Evolutionary conservation across 1,140 invertebrate species (phyloP), one percentile per base, ranked within the genome.

Genomic region (Penaeus chinensis): DNA sequence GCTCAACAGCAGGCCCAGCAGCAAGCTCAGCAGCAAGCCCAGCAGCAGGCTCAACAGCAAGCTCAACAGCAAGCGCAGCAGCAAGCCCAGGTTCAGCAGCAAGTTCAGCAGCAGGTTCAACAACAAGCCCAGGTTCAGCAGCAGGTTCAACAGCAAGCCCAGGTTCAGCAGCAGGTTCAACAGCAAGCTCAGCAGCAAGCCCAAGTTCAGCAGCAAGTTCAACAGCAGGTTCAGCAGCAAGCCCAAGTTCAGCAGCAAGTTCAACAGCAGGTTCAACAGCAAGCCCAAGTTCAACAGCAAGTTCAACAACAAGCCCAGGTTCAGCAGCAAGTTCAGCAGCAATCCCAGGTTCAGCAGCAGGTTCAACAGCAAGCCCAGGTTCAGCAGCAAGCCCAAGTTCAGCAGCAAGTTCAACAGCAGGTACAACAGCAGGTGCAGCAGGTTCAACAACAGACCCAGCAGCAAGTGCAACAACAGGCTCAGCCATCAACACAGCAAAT

Each of bases 1-100:
- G 54, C 54, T 11, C 54, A 54, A 37, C 84, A 86, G 19, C 84
- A 86, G 42, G 63, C 62, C 61, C 84, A 86, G 42, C 84, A 86
- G 27, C 84, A 86, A 69, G 62, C 42, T 18, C 77, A 80, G 77
- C 84, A 86, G 37, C 84, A 86, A 42, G 62, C 32, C 54, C 37
- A 65, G 16, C 76, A 71, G 8, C 76, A 84, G 27, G 65, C 63
- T 19, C 82, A 79, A 62, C 76, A 79, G n/a, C 84, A 83, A 20
- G 62, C 24, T n/a, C 81, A 85, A n/a, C 84, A 80, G 62, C 24
- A 22, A 65, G 54, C 27, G n/a, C 76, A 79, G n/a, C 84, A 85
- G 24, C 47, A 62, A 54, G 60, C 62, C 8, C 82, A 83, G 13
- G 54, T 54, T 54, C 54, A 54, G 54, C 54, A 54, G 10, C 54